Base-by-base conservation (phyloP, 1,140 invertebrate species). In the Adelges cooleyi region DNA sequence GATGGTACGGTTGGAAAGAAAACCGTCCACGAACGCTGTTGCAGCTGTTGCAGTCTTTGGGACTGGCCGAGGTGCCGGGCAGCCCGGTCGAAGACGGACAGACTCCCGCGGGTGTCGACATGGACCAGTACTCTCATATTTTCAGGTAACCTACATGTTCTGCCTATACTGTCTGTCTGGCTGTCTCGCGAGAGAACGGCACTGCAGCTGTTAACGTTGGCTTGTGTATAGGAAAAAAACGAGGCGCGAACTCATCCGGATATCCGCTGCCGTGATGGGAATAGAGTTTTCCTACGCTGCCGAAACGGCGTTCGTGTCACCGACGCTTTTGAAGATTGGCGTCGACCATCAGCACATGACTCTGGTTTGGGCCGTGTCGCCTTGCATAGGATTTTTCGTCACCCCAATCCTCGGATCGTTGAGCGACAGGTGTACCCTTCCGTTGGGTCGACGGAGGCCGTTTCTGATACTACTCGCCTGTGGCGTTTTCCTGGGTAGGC, bases 211-310 rank as follows among this genome's bases (percentile, higher is more conserved):
- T 20, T 8, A 40, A n/a, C n/a, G n/a, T n/a, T n/a, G n/a, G n/a
- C n/a, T 53, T 23, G 10, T 67, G 73, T 74, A 53, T 69, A 89
- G 90, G 72, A 79, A 79, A 66, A 97, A 96, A 78, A 86, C 85
- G 1, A 77, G 89, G 18, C 73, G 80, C 8, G 92, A 97, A 73
- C 74, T 98, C 42, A 81, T 95, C 36, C 78, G 90, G 2, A 82
- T 97, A 50, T 95, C 92, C 11, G 87, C 92, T 1, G 92, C 92
- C 0, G 93, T 98, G 0, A 95, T 94, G 86, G 94, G 95, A 0
- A 96, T 97, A 48, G 95, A 97, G 75, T 94, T 97, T 75, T 95
- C 92, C 0, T 98, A 98, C 72, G 91, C 95, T 0, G 94, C 92
- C 0, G 94, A 97, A 77, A 95, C 95, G 0, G 93, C 94, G 0